Evolutionary conservation across 2,888 invertebrate species (phyloP), one percentile per base, ranked within the genome.

Genomic region (Stictocephala bisonia): DNA sequence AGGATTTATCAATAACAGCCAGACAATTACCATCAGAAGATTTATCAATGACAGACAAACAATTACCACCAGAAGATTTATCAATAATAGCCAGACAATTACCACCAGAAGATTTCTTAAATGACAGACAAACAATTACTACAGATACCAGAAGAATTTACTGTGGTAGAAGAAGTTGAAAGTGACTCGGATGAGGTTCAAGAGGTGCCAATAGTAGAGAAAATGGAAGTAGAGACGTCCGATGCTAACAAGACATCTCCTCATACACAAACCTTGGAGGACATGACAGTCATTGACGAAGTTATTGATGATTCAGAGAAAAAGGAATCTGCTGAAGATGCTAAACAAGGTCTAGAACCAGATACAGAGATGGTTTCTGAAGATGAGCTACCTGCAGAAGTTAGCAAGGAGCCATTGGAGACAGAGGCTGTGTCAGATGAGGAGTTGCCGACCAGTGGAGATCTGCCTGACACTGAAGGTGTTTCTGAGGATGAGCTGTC

Each of bases 401-500:
- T 64, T 13, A 71, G 73, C 22, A 79, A 79, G 50, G 78, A 76
- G 66, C 77, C 76, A 1, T 56, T 79, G 75, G 93, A 94, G 86
- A 93, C 93, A 1, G 94, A 94, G 83, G 93, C 92, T 84, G 92
- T 92, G 0, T 92, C 92, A 1, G 91, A 92, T 83, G 92, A 92
- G 82, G 92, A 92, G 82, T 83, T 92, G 24, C 92, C 91, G 7
- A 77, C 77, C 13, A 77, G 56, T 48, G 64, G 73, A 13, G 74
- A 69, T 41, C 40, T 68, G 27, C 73, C 72, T 18, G 74, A 77
- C 44, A 80, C 80, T 0, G 80, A 80, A 85, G 91, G 92, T 71
- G 93, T 94, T 48, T 94, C 93, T 0, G 94, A 94, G 83, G 94
- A 94, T 84, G 94, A 94, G 83, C 83, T 94, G 41, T 93, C 93